These are phyloP conservation scores for Podarcis cretensis DNA, from an alignment of 2,113 vertebrate species.

Conservation along the genomic window DNA sequence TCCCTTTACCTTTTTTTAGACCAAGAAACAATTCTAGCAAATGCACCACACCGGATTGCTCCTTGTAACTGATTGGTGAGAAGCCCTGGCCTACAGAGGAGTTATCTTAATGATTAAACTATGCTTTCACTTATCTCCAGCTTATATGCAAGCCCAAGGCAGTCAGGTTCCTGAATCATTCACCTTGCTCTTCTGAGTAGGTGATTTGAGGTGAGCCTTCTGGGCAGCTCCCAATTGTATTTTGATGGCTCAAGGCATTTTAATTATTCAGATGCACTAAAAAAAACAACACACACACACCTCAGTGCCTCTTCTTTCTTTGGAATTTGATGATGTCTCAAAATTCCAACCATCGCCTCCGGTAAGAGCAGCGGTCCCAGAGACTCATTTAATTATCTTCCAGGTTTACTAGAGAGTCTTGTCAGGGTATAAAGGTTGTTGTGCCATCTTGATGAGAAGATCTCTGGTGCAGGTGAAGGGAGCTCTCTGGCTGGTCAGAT, in stretches of 20 bases:
- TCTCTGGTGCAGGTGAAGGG: neutral
- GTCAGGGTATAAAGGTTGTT: neutral
- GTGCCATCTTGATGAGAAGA: slow-evolving; percentile 1
- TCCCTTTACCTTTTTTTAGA: too few relatives aligned
- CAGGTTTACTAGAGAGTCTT: neutral
- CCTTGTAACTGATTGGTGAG: neutral
- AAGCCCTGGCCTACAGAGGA: neutral
- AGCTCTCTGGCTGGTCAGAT: neutral
- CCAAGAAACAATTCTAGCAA: neutral
- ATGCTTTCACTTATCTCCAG: neutral
- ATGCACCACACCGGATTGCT: neutral
- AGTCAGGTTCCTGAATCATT: neutral
- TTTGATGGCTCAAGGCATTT: neutral
- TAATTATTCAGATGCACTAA: slow-evolving; percentile 12
- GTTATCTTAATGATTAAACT: neutral
- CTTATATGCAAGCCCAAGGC: neutral
- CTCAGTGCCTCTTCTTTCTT: neutral
- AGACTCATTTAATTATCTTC: neutral
- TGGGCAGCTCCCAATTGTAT: neutral
- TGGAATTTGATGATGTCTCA: slow-evolving; percentile 7
- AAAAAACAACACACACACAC: neutral
- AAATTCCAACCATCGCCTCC: neutral
- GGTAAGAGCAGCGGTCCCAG: neutral
- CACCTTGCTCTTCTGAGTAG: neutral
- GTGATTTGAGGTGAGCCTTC: neutral